Conservation (phyloP, 2,113 vertebrate species). For the Rhea pennata region DNA sequence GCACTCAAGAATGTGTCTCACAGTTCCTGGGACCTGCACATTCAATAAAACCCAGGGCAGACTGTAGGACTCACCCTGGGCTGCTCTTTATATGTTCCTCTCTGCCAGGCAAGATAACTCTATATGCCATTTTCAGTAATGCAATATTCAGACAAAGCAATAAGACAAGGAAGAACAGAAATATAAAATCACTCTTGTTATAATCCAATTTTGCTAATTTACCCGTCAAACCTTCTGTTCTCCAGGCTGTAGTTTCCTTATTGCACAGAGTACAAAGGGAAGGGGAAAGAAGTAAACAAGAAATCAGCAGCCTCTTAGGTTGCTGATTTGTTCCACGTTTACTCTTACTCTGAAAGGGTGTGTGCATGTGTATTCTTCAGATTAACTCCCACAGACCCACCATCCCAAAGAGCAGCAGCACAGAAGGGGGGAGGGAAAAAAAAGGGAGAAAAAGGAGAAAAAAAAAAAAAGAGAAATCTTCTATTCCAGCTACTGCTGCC, state of each 20-base stretch:
- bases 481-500: background rate
- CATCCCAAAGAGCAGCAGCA: background rate
- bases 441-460: background rate
- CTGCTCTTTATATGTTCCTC: background rate
- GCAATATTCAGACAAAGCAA: background rate
- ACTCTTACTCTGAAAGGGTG: background rate
- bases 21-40: background rate
- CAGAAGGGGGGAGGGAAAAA: background rate
- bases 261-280: background rate
- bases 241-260: background rate
- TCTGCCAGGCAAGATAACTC: background rate
- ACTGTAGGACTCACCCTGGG: background rate
- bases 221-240: background rate
- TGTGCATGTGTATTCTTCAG: accelerated
- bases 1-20: accelerated
- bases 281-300: background rate
- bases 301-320: background rate
- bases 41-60: background rate
- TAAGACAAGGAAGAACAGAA: slow-evolving; percentile 22
- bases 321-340: background rate
- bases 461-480: background rate
- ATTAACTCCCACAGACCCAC: background rate
- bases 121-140: background rate
- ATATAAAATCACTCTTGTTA: background rate
- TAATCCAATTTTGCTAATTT: background rate